Evolutionary conservation across 1,140 invertebrate species (phyloP).

Genomic region (Anthonomus grandis): DNA sequence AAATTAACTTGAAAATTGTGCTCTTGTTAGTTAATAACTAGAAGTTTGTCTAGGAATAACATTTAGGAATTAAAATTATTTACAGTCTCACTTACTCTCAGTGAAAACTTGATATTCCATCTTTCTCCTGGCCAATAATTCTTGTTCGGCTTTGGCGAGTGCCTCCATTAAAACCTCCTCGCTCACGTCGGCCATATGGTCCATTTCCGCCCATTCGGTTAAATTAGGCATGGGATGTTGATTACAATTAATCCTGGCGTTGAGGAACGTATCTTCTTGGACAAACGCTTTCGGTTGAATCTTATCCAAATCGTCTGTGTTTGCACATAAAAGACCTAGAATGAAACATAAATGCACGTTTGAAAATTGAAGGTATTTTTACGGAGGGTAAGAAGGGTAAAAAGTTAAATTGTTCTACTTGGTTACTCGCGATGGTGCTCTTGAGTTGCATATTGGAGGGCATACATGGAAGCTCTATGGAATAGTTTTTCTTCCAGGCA

Average conservation of each 20-base stretch:
- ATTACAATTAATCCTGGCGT: constrained; percentile 73
- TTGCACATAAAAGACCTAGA: constrained; percentile 73
- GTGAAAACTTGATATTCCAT: constrained; percentile 75
- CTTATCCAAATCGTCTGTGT: constrained; percentile 61
- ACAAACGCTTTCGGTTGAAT: constrained; percentile 84
- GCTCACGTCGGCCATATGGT: constrained; percentile 50
- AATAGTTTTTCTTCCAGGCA: no score
- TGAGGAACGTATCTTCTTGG: constrained; percentile 82
- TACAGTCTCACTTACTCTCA: constrained; percentile 53
- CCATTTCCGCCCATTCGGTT: constrained; percentile 60
- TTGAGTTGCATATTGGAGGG: no score
- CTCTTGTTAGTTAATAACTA: no score
- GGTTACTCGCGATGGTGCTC: no score
- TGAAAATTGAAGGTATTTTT: no score
- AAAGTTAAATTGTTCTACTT: no score
- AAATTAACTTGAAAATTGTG: no score
- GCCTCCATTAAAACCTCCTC: constrained; percentile 61
- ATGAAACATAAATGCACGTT: constrained; percentile 2
- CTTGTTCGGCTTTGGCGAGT: constrained; percentile 69
- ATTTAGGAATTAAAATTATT: no score
- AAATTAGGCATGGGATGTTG: constrained; percentile 65
- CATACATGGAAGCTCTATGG: no score
- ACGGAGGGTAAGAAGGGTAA: no score
- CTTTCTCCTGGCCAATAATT: constrained; percentile 66
- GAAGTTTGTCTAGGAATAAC: no score